Evolutionary conservation across 2,113 vertebrate species (phyloP).

Genomic region (Pampusana beccarii): DNA sequence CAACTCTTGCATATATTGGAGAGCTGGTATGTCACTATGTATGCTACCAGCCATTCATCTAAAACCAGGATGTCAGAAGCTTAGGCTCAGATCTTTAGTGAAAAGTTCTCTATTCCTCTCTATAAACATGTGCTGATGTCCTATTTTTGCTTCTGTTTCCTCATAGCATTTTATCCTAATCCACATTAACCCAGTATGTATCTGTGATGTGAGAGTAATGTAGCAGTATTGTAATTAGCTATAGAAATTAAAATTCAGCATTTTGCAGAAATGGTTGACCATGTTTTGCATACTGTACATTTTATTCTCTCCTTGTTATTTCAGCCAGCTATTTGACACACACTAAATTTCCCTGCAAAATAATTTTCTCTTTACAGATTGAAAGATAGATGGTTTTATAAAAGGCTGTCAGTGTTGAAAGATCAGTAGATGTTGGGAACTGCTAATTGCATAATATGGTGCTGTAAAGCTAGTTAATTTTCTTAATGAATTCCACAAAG

Average conservation of each 20-base stretch:
- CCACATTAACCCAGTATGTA: not conserved
- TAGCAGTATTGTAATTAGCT: not conserved
- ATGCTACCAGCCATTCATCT: not conserved
- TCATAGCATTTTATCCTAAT: not conserved
- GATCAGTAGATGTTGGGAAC: not conserved
- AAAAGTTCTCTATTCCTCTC: not conserved
- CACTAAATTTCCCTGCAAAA: not conserved
- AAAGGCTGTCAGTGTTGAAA: not conserved
- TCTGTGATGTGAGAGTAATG: not conserved
- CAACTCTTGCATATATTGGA: not conserved
- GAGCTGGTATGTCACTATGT: not conserved
- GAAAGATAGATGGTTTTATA: not conserved
- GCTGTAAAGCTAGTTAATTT: constrained; percentile 16
- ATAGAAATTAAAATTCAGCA: constrained; percentile 1
- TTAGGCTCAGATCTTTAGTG: not conserved
- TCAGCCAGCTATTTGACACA: not conserved
- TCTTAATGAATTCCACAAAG: not conserved
- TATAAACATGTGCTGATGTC: not conserved
- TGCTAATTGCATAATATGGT: constrained; percentile 15
- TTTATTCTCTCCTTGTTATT: not conserved
- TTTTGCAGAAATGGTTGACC: not conserved
- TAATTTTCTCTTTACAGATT: not conserved
- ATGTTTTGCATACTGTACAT: not conserved
- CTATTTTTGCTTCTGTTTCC: not conserved
- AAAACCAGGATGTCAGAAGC: not conserved